phyloP scores from a whole-genome alignment of 2,797 vertebrate species.

The Lepilemur septentrionalis region DNA sequence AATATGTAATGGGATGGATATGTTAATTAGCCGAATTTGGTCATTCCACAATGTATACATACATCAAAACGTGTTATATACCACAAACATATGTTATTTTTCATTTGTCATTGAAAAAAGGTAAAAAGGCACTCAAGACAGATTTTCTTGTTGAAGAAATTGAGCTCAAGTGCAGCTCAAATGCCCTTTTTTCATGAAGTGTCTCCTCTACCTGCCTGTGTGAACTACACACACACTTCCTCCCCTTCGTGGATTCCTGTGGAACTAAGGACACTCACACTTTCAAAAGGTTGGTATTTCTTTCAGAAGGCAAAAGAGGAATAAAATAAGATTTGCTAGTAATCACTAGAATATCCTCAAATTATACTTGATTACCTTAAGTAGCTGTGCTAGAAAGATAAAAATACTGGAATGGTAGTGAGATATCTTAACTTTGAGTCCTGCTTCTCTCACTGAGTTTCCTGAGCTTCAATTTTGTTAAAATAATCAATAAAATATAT shows the following conservation, averaged over 20 bases:
- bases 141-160: neutral
- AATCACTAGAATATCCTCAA: neutral
- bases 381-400: neutral
- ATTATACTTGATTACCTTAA: constrained; percentile 16
- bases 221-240: neutral
- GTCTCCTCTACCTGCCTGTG: neutral
- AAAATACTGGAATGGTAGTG: neutral
- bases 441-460: neutral
- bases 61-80: neutral
- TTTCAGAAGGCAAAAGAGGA: neutral
- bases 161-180: neutral
- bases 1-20: neutral
- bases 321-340: neutral
- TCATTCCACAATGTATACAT: neutral
- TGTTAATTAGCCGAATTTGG: neutral
- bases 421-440: neutral
- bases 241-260: neutral
- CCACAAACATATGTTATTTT: neutral
- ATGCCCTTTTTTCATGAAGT: neutral
- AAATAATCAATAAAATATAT: constrained; percentile 46
- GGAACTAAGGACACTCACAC: neutral
- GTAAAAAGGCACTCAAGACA: neutral
- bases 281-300: neutral
- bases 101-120: neutral
- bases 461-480: neutral